Conservation (phyloP, 2,113 vertebrate genomes). For the Ariopsis seemanni region DNA sequence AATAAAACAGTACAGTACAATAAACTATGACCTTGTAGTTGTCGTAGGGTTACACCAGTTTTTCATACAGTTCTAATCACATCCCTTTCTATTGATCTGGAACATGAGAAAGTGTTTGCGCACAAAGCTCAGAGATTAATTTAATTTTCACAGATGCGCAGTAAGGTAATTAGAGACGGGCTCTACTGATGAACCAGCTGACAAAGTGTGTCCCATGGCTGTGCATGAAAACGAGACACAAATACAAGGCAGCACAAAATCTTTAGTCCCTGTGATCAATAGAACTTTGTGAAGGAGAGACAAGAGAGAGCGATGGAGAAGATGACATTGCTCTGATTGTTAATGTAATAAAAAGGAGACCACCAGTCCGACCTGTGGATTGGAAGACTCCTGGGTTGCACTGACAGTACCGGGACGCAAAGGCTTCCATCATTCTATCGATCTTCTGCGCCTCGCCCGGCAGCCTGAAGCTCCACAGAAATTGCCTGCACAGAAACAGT, state of each 20-base stretch:
- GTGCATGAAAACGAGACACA: neutral
- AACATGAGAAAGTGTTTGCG: neutral
- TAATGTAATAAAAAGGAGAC: constrained; percentile 1
- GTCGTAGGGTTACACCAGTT: neutral
- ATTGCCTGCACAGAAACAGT: constrained; percentile 78
- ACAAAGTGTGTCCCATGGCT: neutral
- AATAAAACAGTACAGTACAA: neutral
- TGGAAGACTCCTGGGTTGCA: constrained; percentile 98
- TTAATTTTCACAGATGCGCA: constrained; percentile 21
- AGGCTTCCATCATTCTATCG: constrained; percentile 98
- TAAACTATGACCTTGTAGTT: neutral
- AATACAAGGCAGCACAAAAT: constrained; percentile 1
- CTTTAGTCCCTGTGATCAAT: neutral
- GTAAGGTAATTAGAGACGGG: constrained; percentile 7
- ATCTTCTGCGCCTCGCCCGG: constrained; percentile 98
- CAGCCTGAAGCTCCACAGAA: constrained; percentile 97
- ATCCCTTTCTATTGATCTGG: neutral
- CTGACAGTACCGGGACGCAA: constrained; percentile 94
- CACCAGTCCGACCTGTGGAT: constrained; percentile 87
- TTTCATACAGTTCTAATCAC: neutral
- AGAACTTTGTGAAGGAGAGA: neutral
- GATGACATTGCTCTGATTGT: neutral
- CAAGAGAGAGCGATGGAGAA: no score
- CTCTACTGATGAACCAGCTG: neutral
- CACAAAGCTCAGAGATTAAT: neutral